Conservation (phyloP, 2,797 vertebrate genomes). For the Percopsis omiscomaycus region DNA sequence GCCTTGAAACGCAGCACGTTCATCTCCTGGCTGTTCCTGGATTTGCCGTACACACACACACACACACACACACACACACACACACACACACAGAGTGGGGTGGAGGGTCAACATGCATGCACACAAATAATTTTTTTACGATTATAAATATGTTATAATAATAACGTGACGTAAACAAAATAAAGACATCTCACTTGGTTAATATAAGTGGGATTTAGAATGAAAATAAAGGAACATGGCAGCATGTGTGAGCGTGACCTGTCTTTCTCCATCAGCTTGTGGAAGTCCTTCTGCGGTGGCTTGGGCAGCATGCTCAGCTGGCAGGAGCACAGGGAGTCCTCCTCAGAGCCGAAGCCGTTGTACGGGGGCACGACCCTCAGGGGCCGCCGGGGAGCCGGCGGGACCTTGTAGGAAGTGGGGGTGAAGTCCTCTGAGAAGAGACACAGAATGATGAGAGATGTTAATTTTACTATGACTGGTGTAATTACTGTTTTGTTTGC, state of each 20-base stretch:
- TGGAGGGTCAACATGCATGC: not conserved
- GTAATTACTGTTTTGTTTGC: too few species aligned
- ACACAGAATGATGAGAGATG: not conserved
- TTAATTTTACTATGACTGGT: too few species aligned
- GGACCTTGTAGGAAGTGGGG: slow-evolving; percentile 77
- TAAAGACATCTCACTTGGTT: slow-evolving; percentile 3
- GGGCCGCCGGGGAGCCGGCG: slow-evolving; percentile 65
- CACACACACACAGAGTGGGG: slow-evolving; percentile 9
- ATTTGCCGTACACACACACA: not conserved
- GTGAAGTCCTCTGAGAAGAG: slow-evolving; percentile 82
- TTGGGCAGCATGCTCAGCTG: slow-evolving; percentile 73
- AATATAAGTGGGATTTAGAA: slow-evolving; percentile 20
- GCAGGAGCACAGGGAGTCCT: slow-evolving; percentile 89
- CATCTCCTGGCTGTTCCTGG: slow-evolving; percentile 80
- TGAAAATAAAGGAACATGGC: too few species aligned
- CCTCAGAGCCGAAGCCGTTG: slow-evolving; percentile 91
- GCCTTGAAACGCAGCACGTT: slow-evolving; percentile 81
- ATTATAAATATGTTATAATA: too few species aligned
- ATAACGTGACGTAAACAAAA: too few species aligned
- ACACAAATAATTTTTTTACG: not conserved
- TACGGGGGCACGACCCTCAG: slow-evolving; percentile 83
- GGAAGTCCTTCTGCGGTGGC: slow-evolving; percentile 78
- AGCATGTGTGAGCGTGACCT: slow-evolving; percentile 72
- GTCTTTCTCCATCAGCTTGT: slow-evolving; percentile 85
- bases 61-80: not conserved